A percentile compares a stretch with the other conserved stretches of the same genome.
Conservation (phyloP, 2,797 vertebrate genomes). For the Amblyraja radiata region DNA sequence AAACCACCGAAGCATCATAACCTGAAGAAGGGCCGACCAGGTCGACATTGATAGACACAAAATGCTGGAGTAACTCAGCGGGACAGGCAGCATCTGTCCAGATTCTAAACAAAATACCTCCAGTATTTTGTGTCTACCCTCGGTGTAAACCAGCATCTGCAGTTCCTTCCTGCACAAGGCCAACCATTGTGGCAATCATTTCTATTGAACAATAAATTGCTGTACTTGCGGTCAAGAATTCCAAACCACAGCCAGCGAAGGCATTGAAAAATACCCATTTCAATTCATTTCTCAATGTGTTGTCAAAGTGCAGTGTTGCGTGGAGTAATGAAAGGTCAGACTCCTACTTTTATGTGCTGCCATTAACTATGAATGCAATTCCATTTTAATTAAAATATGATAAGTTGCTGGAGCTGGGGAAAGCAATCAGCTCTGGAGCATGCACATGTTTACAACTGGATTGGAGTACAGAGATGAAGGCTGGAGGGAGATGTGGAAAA, state of each 20-base stretch:
- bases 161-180: too few relatives aligned
- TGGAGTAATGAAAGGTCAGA: not conserved
- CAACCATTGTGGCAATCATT: not conserved
- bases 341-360: not conserved
- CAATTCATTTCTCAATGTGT: not conserved
- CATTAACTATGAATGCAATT: not conserved
- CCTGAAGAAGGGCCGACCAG: not conserved
- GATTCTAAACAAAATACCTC: too few relatives aligned
- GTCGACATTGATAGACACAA: too few relatives aligned
- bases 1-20: too few relatives aligned
- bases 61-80: too few relatives aligned
- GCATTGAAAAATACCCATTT: not conserved
- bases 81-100: too few relatives aligned
- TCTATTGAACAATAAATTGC: not conserved
- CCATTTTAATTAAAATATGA: conserved; percentile 27
- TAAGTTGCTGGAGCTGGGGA: not conserved
- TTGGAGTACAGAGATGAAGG: not conserved
- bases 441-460: not conserved
- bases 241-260: not conserved
- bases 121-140: too few relatives aligned
- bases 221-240: not conserved
- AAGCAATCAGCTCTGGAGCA: not conserved
- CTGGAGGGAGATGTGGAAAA: not conserved
- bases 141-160: too few relatives aligned
- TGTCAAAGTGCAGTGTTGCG: not conserved